Evolutionary conservation across 2,888 invertebrate species (phyloP).

Genomic region (Rhingia rostrata): DNA sequence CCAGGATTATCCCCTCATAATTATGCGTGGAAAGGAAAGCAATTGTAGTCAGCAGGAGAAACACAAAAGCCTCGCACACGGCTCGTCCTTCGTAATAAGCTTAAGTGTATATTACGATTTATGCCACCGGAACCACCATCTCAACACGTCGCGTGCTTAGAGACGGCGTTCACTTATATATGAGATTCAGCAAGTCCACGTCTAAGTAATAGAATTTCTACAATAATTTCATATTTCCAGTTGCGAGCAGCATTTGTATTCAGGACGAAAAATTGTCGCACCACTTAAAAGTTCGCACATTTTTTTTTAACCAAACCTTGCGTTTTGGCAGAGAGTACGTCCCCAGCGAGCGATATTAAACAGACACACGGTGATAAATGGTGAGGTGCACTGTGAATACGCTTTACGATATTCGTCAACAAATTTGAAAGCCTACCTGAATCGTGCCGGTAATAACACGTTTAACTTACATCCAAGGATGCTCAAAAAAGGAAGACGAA

Average conservation of each 20-base stretch:
- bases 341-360: slow-evolving; percentile 37
- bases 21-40: too few species aligned
- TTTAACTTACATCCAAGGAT: slow-evolving; percentile 19
- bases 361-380: slow-evolving; percentile 44
- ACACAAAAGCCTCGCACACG: not conserved
- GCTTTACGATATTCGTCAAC: slow-evolving; percentile 35
- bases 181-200: not conserved
- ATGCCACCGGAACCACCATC: not conserved
- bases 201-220: slow-evolving; percentile 20
- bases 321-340: slow-evolving; percentile 19
- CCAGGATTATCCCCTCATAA: too few species aligned
- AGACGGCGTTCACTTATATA: not conserved
- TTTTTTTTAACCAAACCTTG: slow-evolving; percentile 1
- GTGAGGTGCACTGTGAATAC: slow-evolving; percentile 47
- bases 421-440: not conserved
- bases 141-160: not conserved
- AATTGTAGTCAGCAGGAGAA: not conserved
- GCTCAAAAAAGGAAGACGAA: not conserved
- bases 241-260: slow-evolving; percentile 50
- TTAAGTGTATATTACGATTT: not conserved
- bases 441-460: not conserved
- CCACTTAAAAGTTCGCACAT: slow-evolving; percentile 46
- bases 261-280: slow-evolving; percentile 11
- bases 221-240: slow-evolving; percentile 47
- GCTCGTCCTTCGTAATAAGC: not conserved